phyloP scores from a whole-genome alignment of 2,113 vertebrate species.

The Hepsetus odoe region DNA sequence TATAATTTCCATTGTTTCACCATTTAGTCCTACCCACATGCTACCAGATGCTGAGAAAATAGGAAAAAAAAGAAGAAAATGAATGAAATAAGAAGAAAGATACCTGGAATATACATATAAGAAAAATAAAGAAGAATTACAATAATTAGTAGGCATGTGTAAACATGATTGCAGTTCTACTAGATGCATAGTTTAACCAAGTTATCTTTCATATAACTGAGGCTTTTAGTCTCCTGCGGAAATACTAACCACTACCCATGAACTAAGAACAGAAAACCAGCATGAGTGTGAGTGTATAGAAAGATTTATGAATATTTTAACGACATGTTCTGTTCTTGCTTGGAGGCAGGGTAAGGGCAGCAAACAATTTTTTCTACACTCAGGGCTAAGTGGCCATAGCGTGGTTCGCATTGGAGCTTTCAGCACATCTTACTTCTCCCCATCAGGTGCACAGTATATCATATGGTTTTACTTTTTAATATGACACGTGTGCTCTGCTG shows the following conservation, averaged over 20 bases:
- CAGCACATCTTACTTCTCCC: neutral
- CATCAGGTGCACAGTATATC: neutral
- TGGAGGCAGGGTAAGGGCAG: neutral
- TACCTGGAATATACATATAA: no score
- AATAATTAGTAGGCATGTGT: no score
- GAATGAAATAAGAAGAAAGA: no score
- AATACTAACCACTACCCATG: neutral
- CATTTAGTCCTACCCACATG: no score
- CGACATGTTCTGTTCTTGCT: neutral
- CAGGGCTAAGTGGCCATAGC: neutral
- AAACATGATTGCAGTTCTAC: no score
- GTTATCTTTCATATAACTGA: neutral
- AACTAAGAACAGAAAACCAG: neutral
- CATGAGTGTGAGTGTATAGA: neutral
- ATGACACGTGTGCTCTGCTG: neutral
- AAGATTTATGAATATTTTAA: neutral
- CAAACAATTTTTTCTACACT: neutral
- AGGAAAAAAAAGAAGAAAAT: no score
- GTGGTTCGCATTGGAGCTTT: neutral
- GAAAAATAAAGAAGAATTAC: no score
- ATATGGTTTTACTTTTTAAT: neutral
- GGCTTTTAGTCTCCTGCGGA: neutral
- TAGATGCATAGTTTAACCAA: neutral
- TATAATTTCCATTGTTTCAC: no score
- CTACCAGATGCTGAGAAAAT: no score